phyloP scores from a whole-genome alignment of 2,797 vertebrate species.

The Gymnopithys bicolor region DNA sequence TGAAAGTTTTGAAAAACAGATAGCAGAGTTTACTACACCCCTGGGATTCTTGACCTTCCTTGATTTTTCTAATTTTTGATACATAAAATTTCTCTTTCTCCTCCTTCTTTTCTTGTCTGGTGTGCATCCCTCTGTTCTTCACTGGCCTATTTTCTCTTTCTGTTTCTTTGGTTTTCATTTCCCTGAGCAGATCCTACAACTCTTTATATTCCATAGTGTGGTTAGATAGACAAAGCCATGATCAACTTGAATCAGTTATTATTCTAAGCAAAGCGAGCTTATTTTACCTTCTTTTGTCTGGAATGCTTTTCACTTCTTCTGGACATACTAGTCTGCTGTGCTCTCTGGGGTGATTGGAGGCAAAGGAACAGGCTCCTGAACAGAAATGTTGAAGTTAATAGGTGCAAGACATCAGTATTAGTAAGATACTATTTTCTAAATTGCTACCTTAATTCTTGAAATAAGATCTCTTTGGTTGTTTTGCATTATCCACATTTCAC shows the following conservation, averaged over 20 bases:
- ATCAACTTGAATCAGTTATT: not conserved
- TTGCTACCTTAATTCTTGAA: not conserved
- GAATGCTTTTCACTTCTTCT: not conserved
- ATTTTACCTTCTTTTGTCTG: slow-evolving; percentile 44
- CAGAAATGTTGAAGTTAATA: not conserved
- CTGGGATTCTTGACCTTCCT: slow-evolving; percentile 84
- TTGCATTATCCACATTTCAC: not conserved
- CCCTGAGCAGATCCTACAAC: not conserved
- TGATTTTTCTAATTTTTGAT: slow-evolving; percentile 77
- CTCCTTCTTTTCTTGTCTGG: slow-evolving; percentile 46
- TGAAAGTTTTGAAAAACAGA: not conserved
- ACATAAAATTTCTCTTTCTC: slow-evolving; percentile 50
- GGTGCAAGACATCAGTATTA: not conserved
- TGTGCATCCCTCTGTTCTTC: not conserved
- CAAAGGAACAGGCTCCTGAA: slow-evolving; percentile 28
- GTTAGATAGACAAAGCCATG: not conserved
- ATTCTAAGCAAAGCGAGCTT: not conserved
- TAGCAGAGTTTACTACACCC: not conserved
- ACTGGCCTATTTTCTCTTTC: not conserved
- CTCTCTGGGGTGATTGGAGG: slow-evolving; percentile 56
- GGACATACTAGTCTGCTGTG: not conserved
- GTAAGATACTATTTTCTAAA: not conserved
- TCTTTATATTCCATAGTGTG: not conserved
- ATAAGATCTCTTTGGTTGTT: not conserved
- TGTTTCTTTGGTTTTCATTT: not conserved